phyloP scores from a whole-genome alignment of 1,140 invertebrate genomes.

The Lasaia peninsularis region DNA sequence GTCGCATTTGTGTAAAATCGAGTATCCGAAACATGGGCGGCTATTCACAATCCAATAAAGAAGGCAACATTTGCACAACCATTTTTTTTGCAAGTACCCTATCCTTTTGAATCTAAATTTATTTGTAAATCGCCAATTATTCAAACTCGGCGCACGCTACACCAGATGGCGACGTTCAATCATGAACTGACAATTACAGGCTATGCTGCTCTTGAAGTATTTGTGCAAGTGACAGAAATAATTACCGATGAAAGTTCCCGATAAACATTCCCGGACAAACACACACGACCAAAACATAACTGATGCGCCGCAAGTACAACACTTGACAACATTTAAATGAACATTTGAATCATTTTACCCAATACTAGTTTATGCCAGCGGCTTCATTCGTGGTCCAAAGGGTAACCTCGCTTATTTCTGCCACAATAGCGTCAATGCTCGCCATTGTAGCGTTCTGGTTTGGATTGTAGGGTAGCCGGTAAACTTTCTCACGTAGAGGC shows the following conservation, averaged over 20 bases:
- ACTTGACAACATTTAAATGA: background rate
- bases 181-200: conserved; percentile 11
- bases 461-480: too few relatives aligned
- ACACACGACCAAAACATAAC: background rate
- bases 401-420: too few relatives aligned
- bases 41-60: background rate
- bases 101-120: conserved; percentile 31
- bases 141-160: conserved; percentile 23
- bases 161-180: conserved; percentile 22
- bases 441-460: too few relatives aligned
- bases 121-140: conserved; percentile 37
- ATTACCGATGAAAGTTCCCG: conserved; percentile 1
- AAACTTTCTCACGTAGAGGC: too few relatives aligned
- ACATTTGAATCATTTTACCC: too few relatives aligned
- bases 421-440: too few relatives aligned
- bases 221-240: conserved; percentile 9
- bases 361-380: too few relatives aligned
- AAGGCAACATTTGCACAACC: conserved; percentile 42
- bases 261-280: background rate
- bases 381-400: too few relatives aligned
- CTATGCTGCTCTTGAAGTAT: conserved; percentile 8
- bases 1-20: background rate
- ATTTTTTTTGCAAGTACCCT: conserved; percentile 48
- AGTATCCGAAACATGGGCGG: background rate
- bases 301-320: background rate